Evolutionary conservation across 2,113 vertebrate species (phyloP).

Genomic region (Perognathus longimembris): DNA sequence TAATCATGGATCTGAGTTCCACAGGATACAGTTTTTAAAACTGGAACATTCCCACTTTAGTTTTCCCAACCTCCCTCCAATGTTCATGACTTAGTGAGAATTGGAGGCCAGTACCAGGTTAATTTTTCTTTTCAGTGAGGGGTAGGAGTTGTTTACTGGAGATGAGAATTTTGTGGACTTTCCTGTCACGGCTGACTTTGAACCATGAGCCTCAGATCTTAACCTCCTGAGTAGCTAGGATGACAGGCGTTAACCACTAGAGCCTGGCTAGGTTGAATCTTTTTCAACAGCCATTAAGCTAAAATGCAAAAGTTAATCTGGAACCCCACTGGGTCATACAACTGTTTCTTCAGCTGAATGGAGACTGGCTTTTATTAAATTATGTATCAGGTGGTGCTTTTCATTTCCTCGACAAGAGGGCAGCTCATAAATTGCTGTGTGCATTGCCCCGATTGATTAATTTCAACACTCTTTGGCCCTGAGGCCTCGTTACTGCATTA

Average conservation of each 20-base stretch:
- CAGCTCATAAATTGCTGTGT: not conserved
- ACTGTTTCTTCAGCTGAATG: not conserved
- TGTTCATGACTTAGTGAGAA: not conserved
- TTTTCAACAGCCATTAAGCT: not conserved
- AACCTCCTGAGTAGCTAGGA: too few relatives aligned
- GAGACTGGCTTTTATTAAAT: conserved; percentile 54
- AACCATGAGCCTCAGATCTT: too few relatives aligned
- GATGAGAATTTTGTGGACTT: too few relatives aligned
- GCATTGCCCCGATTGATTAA: conserved; percentile 29
- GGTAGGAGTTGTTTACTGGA: too few relatives aligned
- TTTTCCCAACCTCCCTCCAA: not conserved
- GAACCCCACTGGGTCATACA: not conserved
- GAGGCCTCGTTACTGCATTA: not conserved
- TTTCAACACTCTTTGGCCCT: not conserved
- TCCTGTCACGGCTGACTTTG: too few relatives aligned
- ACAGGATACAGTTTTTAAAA: not conserved
- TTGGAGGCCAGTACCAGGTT: not conserved
- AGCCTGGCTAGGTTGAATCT: not conserved
- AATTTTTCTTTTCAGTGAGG: not conserved
- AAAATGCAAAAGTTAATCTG: not conserved
- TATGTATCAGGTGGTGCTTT: not conserved
- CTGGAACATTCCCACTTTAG: not conserved
- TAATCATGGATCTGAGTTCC: not conserved
- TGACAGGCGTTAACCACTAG: too few relatives aligned
- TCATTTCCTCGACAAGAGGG: conserved; percentile 18